Conservation (phyloP, 2,888 invertebrate species). For the Philonicus albiceps region DNA sequence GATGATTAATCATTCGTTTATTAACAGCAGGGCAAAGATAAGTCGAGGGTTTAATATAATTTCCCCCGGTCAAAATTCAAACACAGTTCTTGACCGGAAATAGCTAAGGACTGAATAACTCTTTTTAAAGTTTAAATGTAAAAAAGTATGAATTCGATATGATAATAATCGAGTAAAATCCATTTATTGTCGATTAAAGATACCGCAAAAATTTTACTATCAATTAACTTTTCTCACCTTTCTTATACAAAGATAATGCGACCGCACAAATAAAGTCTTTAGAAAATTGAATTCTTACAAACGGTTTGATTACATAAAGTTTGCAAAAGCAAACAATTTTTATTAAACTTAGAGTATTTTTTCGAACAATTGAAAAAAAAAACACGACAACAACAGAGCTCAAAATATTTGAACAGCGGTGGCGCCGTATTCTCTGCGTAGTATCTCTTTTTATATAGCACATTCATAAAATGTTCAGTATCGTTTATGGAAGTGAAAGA, state of each 20-base stretch:
- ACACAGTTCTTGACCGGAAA: neutral
- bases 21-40: neutral
- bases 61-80: neutral
- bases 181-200: neutral
- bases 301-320: neutral
- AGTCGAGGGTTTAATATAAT: neutral
- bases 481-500: neutral
- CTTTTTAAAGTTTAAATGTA: neutral
- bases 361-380: neutral
- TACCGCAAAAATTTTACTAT: neutral
- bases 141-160: neutral
- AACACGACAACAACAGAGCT: neutral
- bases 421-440: neutral
- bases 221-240: neutral
- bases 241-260: neutral
- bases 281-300: neutral
- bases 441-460: neutral
- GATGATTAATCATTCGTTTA: neutral
- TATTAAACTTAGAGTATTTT: neutral
- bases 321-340: neutral
- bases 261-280: neutral
- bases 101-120: neutral
- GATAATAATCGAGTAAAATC: neutral
- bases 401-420: neutral
- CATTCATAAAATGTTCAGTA: neutral